A percentile compares a stretch with the other conserved stretches of the same genome.
These are phyloP conservation scores for Lepus europaeus DNA, from an alignment of 2,113 vertebrate species.

Conservation along the genomic window DNA sequence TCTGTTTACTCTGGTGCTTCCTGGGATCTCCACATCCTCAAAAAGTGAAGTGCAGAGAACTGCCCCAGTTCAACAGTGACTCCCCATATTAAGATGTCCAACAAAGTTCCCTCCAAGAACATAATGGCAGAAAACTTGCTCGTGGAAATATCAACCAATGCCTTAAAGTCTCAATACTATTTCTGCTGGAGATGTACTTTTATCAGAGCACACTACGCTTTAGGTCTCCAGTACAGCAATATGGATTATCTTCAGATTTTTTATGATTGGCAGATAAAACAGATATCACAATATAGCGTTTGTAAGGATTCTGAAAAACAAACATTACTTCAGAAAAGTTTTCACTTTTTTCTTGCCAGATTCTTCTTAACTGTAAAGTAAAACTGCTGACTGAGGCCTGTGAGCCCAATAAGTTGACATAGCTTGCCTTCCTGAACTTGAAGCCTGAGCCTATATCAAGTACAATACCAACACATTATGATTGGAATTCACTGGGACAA, in stretches of 20 bases:
- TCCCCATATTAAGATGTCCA: background rate
- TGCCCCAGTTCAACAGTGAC: background rate
- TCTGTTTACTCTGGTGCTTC: background rate
- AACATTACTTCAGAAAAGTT: background rate
- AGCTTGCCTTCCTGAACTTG: background rate
- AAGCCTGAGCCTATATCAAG: background rate
- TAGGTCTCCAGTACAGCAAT: background rate
- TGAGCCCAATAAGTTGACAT: background rate
- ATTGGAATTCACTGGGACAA: background rate
- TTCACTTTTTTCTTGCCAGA: background rate
- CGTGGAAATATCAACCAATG: slow-evolving; percentile 26
- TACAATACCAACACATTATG: background rate
- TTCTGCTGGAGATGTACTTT: background rate
- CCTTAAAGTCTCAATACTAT: background rate
- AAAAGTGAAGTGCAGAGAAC: background rate
- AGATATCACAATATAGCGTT: background rate
- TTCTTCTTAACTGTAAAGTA: slow-evolving; percentile 22
- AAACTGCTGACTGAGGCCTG: background rate
- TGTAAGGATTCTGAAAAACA: background rate
- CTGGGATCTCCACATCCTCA: background rate
- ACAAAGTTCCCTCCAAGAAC: background rate
- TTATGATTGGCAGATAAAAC: slow-evolving; percentile 7
- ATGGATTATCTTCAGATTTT: background rate
- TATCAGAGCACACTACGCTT: background rate
- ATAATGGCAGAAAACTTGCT: background rate